phyloP scores from a whole-genome alignment of 2,797 vertebrate genomes.

The Anolis apletophallus region DNA sequence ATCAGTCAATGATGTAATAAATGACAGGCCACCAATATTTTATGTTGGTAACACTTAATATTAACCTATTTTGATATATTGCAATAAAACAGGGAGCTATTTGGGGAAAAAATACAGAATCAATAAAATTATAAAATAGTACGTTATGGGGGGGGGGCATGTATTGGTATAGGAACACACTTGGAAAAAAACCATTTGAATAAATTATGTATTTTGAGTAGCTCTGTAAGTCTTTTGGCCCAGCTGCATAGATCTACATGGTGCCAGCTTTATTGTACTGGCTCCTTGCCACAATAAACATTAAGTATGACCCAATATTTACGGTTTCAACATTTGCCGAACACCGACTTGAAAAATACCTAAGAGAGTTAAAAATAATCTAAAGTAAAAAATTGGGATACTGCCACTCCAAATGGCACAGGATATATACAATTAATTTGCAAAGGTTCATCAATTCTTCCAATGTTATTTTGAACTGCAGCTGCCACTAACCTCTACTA shows the following conservation, averaged over 20 bases:
- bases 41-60: constrained; percentile 90
- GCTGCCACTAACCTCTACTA: not conserved
- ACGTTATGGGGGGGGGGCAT: constrained; percentile 9
- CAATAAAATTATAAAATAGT: no score
- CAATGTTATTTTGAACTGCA: not conserved
- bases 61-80: constrained; percentile 94
- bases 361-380: not conserved
- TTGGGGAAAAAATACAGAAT: no score
- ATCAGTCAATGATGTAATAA: constrained; percentile 86
- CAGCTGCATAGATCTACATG: not conserved
- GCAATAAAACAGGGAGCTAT: constrained; percentile 97
- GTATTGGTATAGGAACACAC: constrained; percentile 42
- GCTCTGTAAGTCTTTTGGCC: not conserved
- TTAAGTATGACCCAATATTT: not conserved
- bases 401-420: not conserved
- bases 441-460: not conserved
- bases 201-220: constrained; percentile 33
- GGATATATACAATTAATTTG: not conserved
- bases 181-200: constrained; percentile 20
- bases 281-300: constrained; percentile 37
- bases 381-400: not conserved
- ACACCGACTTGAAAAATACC: not conserved
- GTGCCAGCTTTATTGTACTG: constrained; percentile 38
- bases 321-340: not conserved
- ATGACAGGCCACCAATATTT: constrained; percentile 87